A percentile compares a stretch with the other conserved stretches of the same genome.
Conservation (phyloP, 92 coral and sea anemone genomes). For the Zoanthus sociatus region DNA sequence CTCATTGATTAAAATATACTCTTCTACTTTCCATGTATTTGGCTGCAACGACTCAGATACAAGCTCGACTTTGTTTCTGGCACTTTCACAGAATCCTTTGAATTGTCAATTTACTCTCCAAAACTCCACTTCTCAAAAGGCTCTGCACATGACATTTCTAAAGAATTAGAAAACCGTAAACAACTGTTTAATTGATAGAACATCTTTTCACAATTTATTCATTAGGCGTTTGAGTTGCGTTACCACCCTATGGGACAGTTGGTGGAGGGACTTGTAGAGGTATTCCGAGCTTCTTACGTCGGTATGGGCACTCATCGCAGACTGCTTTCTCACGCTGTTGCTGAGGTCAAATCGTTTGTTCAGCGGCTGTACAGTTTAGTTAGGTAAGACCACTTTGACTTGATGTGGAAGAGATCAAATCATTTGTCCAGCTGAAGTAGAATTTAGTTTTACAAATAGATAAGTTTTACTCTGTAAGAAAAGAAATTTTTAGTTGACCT, state of each 20-base stretch:
- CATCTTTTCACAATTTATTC: neutral
- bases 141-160: too few relatives aligned
- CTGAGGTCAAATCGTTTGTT: constrained; percentile 91
- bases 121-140: too few relatives aligned
- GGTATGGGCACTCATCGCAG: constrained; percentile 99
- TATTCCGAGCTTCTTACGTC: constrained; percentile 94
- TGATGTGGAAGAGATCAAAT: too few relatives aligned
- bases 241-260: constrained; percentile 91
- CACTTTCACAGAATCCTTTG: too few relatives aligned
- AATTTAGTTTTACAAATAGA: too few relatives aligned
- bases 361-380: constrained; percentile 79
- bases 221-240: constrained; percentile 85
- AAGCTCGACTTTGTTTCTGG: too few relatives aligned
- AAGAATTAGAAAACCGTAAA: neutral
- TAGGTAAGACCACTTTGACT: constrained; percentile 57
- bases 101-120: too few relatives aligned
- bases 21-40: too few relatives aligned
- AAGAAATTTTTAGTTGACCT: too few relatives aligned
- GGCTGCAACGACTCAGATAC: too few relatives aligned
- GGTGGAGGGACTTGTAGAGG: constrained; percentile 86
- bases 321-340: constrained; percentile 91
- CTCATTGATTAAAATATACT: too few relatives aligned
- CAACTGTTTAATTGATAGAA: neutral
- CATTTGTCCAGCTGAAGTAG: neutral
- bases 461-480: too few relatives aligned